Base-by-base conservation (phyloP, 2,888 invertebrate species). In the Crocallis elinguaria region DNA sequence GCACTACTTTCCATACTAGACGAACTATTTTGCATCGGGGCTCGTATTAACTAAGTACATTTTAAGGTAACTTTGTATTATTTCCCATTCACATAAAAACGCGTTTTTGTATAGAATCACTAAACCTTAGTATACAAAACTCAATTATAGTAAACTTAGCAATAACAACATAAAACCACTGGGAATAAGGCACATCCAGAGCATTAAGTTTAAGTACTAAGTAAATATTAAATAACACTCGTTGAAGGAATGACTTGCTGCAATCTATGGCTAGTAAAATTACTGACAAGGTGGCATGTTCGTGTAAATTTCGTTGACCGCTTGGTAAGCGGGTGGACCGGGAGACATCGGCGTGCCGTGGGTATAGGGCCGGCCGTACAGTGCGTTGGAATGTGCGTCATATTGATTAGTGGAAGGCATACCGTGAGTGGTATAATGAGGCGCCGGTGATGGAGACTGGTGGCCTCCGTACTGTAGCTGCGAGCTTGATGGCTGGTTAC, bases 311-410 rank as follows among this genome's bases (percentile, higher is more conserved):
- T 89, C 89, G 52, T 71, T 79, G 9, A 69, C 53, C 4, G 84
- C 76, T 53, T 87, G 89, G 63, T 90, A 91, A 1, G 88, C 90
- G 30, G 91, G 90, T 35, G 90, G 91, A 60, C 91, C 91, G 30
- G 90, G 88, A 0, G 64, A 64, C 3, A 64, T 52, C n/a, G 64
- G 64, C 36, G 64, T 64, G 30, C 62, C 61, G 19, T 43, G 38
- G 4, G 51, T 49, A 42, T 64, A 62, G 6, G 57, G 27, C 1
- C 60, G 56, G 4, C 50, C 58, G 38, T 62, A 55, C 19, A 41
- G 19, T 1, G 45, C 45, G 38, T 30, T 30, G 6, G 41, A 32
- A n/a, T 42, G 50, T 6, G 55, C 27, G 2, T 56, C 55, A 23
- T 56, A 43, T 1, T 38, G 48, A 7, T 45, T 45, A 11, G 30